Percentiles rank a stretch among this genome's conserved stretches.
phyloP scores from a whole-genome alignment of 2,888 invertebrate species.

The Abrostola tripartita region DNA sequence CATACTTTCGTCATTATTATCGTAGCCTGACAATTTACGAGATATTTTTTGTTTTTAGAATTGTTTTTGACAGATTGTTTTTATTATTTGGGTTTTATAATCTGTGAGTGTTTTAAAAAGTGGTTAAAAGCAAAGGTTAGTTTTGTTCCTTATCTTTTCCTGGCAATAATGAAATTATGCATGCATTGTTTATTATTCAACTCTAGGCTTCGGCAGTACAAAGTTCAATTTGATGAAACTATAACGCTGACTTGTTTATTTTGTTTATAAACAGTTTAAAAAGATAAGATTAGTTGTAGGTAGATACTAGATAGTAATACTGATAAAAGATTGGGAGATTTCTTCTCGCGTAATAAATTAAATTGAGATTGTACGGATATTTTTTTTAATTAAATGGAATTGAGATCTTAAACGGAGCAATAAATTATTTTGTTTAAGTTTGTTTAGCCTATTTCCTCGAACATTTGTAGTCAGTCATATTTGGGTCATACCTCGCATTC shows the following conservation, averaged over 20 bases:
- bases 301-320: not conserved
- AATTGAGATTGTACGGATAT: no score
- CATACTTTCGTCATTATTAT: conserved; percentile 17
- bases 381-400: no score
- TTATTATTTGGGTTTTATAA: not conserved
- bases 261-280: not conserved
- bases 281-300: not conserved
- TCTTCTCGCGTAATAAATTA: no score
- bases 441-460: no score
- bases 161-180: conserved; percentile 17
- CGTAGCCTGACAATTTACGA: conserved; percentile 7
- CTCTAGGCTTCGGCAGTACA: conserved; percentile 10
- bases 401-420: no score
- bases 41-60: conserved; percentile 10
- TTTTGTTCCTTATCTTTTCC: not conserved
- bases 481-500: no score
- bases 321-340: no score
- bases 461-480: no score
- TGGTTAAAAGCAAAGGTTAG: conserved; percentile 18
- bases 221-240: conserved; percentile 40
- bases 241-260: conserved; percentile 2
- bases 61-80: conserved; percentile 3
- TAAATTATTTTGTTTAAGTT: no score
- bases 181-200: conserved; percentile 38
- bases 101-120: conserved; percentile 19